A percentile compares a stretch with the other conserved stretches of the same genome.
Evolutionary conservation across 2,113 vertebrate genomes (phyloP).

Genomic region (Puntigrus tetrazona): DNA sequence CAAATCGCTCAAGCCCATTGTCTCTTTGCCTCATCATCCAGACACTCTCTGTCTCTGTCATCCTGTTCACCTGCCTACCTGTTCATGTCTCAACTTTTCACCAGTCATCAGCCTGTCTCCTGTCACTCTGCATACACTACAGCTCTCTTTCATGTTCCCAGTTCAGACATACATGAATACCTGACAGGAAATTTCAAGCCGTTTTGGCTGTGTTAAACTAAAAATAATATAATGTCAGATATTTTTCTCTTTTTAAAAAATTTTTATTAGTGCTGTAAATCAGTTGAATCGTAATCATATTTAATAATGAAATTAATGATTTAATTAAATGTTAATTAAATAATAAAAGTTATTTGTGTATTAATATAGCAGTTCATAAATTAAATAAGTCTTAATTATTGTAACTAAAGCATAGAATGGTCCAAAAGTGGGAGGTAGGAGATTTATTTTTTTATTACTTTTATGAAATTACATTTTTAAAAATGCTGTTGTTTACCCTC

Average conservation of each 20-base stretch:
- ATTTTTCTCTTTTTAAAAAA: not conserved
- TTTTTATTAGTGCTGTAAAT: not conserved
- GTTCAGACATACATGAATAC: not conserved
- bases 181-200: not conserved
- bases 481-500: too few species aligned
- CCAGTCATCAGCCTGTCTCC: slow-evolving; percentile 33
- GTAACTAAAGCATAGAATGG: too few species aligned
- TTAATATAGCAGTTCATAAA: too few species aligned
- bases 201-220: not conserved
- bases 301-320: not conserved
- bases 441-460: too few species aligned
- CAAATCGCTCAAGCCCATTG: slow-evolving; percentile 66
- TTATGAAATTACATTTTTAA: too few species aligned
- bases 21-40: slow-evolving; percentile 25
- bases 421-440: too few species aligned
- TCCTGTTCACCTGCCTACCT: not conserved
- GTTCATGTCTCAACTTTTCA: slow-evolving; percentile 20
- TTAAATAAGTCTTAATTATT: too few species aligned
- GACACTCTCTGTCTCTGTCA: not conserved
- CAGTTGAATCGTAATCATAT: not conserved
- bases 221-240: not conserved
- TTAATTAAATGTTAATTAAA: not conserved
- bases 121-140: not conserved
- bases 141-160: not conserved
- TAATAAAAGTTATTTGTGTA: too few species aligned